phyloP scores from a whole-genome alignment of 1,140 invertebrate genomes.

The Eupeodes corollae region DNA sequence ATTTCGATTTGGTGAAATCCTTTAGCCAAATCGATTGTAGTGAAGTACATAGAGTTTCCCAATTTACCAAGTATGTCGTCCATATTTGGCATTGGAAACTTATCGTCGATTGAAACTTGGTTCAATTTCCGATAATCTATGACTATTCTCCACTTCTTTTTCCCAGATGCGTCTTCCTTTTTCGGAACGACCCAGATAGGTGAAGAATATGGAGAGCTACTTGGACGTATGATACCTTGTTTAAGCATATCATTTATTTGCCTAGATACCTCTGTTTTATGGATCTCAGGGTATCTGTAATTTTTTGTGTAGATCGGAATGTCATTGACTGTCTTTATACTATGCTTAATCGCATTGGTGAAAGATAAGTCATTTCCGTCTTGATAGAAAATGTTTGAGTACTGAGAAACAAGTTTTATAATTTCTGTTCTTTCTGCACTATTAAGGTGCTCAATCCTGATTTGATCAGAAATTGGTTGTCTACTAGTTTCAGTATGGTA shows the following conservation, averaged over 20 bases:
- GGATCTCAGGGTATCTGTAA: constrained; percentile 24
- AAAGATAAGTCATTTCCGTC: constrained; percentile 11
- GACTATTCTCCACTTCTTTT: too few species aligned
- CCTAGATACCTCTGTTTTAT: constrained; percentile 17
- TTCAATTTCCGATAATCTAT: too few species aligned
- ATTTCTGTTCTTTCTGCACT: not conserved
- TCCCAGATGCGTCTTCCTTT: too few species aligned
- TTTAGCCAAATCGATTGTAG: constrained; percentile 15
- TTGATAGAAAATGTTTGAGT: constrained; percentile 8
- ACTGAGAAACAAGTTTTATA: not conserved
- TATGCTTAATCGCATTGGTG: too few species aligned
- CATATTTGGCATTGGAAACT: constrained; percentile 14
- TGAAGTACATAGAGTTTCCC: constrained; percentile 9
- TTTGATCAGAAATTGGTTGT: not conserved
- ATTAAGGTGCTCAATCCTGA: not conserved
- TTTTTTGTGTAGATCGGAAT: constrained; percentile 15
- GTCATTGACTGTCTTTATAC: too few species aligned
- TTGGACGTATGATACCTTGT: constrained; percentile 16
- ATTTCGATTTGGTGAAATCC: too few species aligned
- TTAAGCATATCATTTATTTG: too few species aligned
- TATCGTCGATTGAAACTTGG: constrained; percentile 11
- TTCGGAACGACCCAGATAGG: too few species aligned
- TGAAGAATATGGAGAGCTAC: constrained; percentile 13
- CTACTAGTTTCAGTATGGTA: too few species aligned
- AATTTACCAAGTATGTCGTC: too few species aligned